These are phyloP conservation scores for Oryctolagus cuniculus DNA, from an alignment of 2,113 vertebrate genomes.

Conservation along the genomic window mOryCun1.1 NC_091453.1:76914001-76914500, in stretches of 20 bases:
- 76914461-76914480: neutral
- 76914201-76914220: neutral
- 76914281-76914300: neutral
- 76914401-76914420: neutral
- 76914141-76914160: neutral
- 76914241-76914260: conserved; percentile 3
- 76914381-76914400: conserved; percentile 22
- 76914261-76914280: neutral
- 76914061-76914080: too few relatives aligned
- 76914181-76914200: conserved; percentile 1
- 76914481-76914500: conserved; percentile 6
- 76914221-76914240: conserved; percentile 20
- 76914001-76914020: too few relatives aligned
- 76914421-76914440: conserved; percentile 51
- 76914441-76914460: conserved; percentile 52
- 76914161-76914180: neutral
- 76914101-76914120: neutral
- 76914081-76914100: too few relatives aligned
- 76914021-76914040: too few relatives aligned
- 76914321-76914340: neutral
- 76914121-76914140: conserved; percentile 26
- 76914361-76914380: conserved; percentile 48
- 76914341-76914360: neutral
- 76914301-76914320: neutral
- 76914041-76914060: too few relatives aligned